Percentiles rank a stretch among this genome's conserved stretches.
These are phyloP conservation scores for Sylvietta virens DNA, from an alignment of 2,113 vertebrate species.

Conservation along the genomic window DNA sequence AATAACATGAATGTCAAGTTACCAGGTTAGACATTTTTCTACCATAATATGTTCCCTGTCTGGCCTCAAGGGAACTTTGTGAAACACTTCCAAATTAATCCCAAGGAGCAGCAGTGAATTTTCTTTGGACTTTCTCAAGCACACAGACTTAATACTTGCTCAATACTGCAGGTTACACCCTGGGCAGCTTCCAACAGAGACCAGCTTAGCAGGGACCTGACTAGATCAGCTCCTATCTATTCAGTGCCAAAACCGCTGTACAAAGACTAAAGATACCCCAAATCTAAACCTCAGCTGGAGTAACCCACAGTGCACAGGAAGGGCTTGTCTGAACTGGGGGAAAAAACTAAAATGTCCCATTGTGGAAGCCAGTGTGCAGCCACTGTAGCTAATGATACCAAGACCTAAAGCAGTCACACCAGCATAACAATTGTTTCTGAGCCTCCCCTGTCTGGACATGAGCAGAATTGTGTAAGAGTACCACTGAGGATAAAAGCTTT, in stretches of 20 bases:
- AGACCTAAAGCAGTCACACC: background rate
- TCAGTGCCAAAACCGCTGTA: background rate
- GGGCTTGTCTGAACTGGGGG: background rate
- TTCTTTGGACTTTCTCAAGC: background rate
- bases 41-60: background rate
- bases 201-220: background rate
- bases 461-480: background rate
- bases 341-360: background rate
- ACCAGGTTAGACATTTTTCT: background rate
- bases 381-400: background rate
- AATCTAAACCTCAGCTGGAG: background rate
- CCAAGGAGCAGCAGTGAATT: background rate
- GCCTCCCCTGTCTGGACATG: background rate
- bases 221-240: background rate
- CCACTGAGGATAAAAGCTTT: background rate
- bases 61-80: background rate
- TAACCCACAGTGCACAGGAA: background rate
- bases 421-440: background rate
- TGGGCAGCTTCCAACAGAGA: background rate
- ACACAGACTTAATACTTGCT: background rate
- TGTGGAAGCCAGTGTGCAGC: background rate
- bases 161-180: background rate
- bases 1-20: background rate
- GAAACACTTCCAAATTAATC: background rate
- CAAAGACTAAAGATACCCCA: background rate